Percentiles rank a stretch among this genome's conserved stretches.
Evolutionary conservation across 30 jellyfish, hydroid and myxozoan species (phyloP).

Genomic region (Aurelia coerulea): DNA sequence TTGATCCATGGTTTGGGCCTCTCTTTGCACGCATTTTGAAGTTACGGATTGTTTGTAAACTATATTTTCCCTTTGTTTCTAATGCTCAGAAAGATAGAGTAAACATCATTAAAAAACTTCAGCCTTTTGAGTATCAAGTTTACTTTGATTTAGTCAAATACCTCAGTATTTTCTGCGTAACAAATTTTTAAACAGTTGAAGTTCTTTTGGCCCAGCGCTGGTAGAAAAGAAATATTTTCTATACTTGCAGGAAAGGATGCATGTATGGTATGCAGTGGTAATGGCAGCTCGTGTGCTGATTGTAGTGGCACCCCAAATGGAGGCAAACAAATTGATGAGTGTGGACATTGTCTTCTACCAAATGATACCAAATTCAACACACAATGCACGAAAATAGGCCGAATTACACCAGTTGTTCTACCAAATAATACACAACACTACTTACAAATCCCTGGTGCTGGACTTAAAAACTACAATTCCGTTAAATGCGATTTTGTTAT

Average conservation of each 20-base stretch:
- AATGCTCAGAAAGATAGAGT: no score
- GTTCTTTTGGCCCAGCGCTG: no score
- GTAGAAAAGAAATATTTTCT: no score
- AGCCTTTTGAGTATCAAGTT: no score
- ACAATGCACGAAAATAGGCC: conserved; percentile 28
- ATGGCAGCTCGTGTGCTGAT: conserved; percentile 43
- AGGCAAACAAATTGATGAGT: conserved; percentile 10
- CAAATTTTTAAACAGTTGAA: no score
- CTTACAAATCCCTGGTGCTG: conserved; percentile 16
- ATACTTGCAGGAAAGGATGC: conserved; percentile 43
- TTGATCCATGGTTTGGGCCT: no score
- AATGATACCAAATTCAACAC: conserved; percentile 32
- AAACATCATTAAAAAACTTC: no score
- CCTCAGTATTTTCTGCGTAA: no score
- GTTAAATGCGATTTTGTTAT: conserved; percentile 1
- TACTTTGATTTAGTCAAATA: no score
- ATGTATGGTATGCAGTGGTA: conserved; percentile 59
- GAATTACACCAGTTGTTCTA: conserved; percentile 1
- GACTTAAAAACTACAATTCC: not conserved
- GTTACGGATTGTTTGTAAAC: no score
- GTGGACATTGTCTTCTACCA: conserved; percentile 28
- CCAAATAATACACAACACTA: not conserved
- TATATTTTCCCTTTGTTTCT: no score
- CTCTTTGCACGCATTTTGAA: no score
- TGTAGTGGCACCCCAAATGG: conserved; percentile 54